A percentile compares a stretch with the other conserved stretches of the same genome.
phyloP scores from a whole-genome alignment of 2,888 invertebrate species.

The Ischnus inquisitorius region DNA sequence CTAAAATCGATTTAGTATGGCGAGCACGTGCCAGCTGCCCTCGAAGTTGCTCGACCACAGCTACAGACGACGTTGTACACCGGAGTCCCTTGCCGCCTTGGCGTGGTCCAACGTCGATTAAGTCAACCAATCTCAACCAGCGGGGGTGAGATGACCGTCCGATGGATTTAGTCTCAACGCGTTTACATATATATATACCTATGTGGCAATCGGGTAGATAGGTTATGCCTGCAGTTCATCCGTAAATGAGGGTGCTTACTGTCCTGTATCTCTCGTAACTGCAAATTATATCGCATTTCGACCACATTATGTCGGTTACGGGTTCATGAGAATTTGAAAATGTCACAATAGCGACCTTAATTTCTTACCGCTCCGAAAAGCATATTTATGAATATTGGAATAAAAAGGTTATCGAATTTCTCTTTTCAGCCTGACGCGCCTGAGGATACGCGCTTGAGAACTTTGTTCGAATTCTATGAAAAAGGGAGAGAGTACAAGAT shows the following conservation, averaged over 20 bases:
- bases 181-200: constrained; percentile 43
- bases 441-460: not conserved
- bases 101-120: constrained; percentile 61
- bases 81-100: constrained; percentile 56
- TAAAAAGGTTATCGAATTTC: not conserved
- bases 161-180: constrained; percentile 53
- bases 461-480: constrained; percentile 11
- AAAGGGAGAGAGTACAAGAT: constrained; percentile 18
- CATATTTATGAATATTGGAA: too few relatives aligned
- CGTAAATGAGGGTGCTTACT: constrained; percentile 15
- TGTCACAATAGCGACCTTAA: not conserved
- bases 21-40: constrained; percentile 62
- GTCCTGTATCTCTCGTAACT: not conserved
- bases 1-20: constrained; percentile 62
- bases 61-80: constrained; percentile 54
- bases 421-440: not conserved
- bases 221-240: constrained; percentile 37
- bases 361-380: not conserved
- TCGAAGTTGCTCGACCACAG: constrained; percentile 42
- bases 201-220: constrained; percentile 22
- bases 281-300: not conserved
- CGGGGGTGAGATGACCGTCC: constrained; percentile 25
- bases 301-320: not conserved
- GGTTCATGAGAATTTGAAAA: not conserved
- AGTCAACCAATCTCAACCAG: constrained; percentile 59